Evolutionary conservation across 92 coral and sea anemone genomes (phyloP).

Genomic region (Zoanthus sociatus): DNA sequence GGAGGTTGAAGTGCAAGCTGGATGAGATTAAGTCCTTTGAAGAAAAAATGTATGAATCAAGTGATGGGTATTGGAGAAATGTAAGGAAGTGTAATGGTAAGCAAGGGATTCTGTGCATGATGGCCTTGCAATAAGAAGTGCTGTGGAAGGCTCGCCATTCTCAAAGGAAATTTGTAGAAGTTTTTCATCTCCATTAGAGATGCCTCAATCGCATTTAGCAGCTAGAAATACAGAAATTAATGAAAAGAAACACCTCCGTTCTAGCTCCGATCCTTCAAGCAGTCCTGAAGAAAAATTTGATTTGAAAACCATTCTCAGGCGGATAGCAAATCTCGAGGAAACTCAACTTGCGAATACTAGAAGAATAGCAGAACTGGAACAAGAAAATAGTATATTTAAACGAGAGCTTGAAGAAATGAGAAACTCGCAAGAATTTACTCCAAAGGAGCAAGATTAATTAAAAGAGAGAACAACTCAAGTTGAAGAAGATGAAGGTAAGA

Average conservation of each 20-base stretch:
- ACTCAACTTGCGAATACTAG: no score
- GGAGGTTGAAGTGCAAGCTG: conserved; percentile 37
- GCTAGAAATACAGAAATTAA: not conserved
- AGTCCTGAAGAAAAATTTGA: not conserved
- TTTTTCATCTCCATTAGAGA: not conserved
- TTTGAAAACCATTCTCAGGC: not conserved
- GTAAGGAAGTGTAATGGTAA: conserved; percentile 20
- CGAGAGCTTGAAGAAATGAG: not conserved
- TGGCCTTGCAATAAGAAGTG: not conserved
- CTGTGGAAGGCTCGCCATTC: not conserved
- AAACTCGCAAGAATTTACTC: not conserved
- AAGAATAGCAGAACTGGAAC: no score
- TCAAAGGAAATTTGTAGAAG: not conserved
- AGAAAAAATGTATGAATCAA: not conserved
- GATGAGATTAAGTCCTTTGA: conserved; percentile 10
- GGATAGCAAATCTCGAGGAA: not conserved
- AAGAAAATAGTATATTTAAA: no score
- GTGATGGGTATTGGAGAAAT: conserved; percentile 31
- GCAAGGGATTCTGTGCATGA: not conserved
- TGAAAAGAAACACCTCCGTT: not conserved
- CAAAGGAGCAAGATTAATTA: no score
- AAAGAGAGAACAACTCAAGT: not conserved
- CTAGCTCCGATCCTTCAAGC: not conserved
- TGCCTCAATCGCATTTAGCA: not conserved
- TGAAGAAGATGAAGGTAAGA: not conserved